phyloP scores from a whole-genome alignment of 2,797 vertebrate species.

The Pipistrellus pygmaeus region DNA sequence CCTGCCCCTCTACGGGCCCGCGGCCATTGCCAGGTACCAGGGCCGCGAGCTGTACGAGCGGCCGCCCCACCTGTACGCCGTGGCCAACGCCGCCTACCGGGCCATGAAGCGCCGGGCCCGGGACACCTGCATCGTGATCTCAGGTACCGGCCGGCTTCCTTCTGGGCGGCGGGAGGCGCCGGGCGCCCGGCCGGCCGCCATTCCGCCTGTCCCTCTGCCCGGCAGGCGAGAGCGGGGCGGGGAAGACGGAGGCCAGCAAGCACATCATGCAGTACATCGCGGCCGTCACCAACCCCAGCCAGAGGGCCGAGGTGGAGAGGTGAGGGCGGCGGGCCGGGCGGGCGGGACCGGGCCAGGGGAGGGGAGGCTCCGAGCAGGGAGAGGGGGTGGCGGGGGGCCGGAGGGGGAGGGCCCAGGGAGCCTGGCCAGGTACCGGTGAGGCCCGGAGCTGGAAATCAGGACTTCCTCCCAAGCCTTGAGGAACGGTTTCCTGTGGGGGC shows the following conservation, averaged over 20 bases:
- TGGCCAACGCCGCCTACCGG: constrained; percentile 95
- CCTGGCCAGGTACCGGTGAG: neutral
- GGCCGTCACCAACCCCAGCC: constrained; percentile 95
- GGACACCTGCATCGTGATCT: constrained; percentile 98
- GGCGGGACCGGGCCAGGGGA: neutral
- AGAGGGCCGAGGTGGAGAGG: constrained; percentile 95
- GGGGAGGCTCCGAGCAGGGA: neutral
- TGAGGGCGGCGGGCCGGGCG: constrained; percentile 84
- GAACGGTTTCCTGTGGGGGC: neutral
- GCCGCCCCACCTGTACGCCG: constrained; percentile 94
- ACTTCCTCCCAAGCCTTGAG: neutral
- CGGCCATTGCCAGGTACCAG: constrained; percentile 90
- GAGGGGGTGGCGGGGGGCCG: rapidly evolving
- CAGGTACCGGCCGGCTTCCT: constrained; percentile 86
- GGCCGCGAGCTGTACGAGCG: constrained; percentile 95
- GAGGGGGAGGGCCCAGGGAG: too few species aligned
- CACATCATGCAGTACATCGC: constrained; percentile 98
- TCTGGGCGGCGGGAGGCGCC: neutral
- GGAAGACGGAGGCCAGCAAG: constrained; percentile 97
- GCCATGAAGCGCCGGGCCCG: constrained; percentile 96
- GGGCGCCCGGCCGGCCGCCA: too few species aligned
- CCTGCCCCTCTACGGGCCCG: constrained; percentile 92
- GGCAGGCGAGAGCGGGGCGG: constrained; percentile 95
- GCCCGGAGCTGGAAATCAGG: neutral
- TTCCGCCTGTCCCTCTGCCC: neutral